Percentiles rank a stretch among this genome's conserved stretches.
phyloP scores from a whole-genome alignment of 2,113 vertebrate species.

The Romanogobio albipinnatus region DNA sequence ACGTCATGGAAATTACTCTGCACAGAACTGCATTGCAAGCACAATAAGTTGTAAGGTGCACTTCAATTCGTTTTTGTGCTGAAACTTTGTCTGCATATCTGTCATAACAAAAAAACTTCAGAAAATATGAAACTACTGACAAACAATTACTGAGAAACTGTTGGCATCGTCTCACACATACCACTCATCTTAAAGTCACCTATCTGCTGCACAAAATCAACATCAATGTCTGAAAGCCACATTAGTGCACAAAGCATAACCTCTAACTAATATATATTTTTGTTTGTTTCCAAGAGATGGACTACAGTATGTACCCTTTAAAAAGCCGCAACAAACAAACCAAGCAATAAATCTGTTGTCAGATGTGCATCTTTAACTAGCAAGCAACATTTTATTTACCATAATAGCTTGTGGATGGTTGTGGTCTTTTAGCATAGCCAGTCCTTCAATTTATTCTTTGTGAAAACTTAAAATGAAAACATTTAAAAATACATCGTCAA shows the following conservation, averaged over 20 bases:
- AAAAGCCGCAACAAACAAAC: not conserved
- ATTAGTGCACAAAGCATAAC: conserved; percentile 15
- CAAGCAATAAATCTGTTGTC: conserved; percentile 14
- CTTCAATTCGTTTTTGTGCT: not conserved
- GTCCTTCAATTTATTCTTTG: not conserved
- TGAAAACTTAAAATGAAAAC: not conserved
- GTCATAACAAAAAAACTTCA: not conserved
- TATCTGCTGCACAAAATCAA: conserved; percentile 11
- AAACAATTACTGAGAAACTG: not conserved
- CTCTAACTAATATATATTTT: not conserved
- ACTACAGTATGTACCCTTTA: not conserved
- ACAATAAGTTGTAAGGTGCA: conserved; percentile 38
- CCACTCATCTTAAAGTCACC: not conserved
- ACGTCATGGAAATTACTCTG: conserved; percentile 47
- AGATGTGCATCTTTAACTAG: conserved; percentile 17
- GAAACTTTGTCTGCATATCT: conserved; percentile 19
- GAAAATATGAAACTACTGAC: not conserved
- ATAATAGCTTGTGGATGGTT: not conserved
- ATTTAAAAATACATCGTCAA: not conserved
- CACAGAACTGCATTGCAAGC: conserved; percentile 49
- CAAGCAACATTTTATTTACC: conserved; percentile 2
- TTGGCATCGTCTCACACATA: not conserved
- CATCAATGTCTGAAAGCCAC: conserved; percentile 16
- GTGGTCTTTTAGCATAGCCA: not conserved
- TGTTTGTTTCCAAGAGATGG: not conserved